Conservation (phyloP, 37 sponge, comb jelly and placozoan species). For the Agelas oroides region DNA sequence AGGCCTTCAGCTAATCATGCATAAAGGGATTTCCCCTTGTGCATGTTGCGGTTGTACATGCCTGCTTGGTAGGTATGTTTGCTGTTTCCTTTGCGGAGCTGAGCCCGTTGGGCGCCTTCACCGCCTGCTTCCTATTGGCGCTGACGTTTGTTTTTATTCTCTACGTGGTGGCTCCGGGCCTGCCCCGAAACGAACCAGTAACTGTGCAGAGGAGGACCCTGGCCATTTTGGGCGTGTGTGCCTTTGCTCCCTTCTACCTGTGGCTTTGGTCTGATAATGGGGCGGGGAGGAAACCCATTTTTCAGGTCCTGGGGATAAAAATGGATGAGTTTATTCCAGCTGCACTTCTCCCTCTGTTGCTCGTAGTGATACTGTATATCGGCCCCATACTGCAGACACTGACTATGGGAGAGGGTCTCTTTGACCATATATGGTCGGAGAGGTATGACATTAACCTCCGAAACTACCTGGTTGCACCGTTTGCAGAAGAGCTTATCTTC, state of each 20-base stretch:
- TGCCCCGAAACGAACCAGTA: constrained; percentile 52
- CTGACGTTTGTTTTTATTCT: constrained; percentile 52
- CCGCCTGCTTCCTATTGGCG: constrained; percentile 42
- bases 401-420: neutral
- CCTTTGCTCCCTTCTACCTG: constrained; percentile 26
- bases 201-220: constrained; percentile 57
- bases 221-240: constrained; percentile 15
- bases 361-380: constrained; percentile 46
- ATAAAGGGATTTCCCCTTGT: too few species aligned
- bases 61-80: too few species aligned
- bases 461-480: constrained; percentile 84
- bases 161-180: constrained; percentile 46
- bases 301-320: constrained; percentile 24
- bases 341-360: constrained; percentile 41
- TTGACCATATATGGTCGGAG: neutral
- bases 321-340: constrained; percentile 33
- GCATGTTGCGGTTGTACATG: too few species aligned
- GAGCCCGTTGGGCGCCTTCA: neutral
- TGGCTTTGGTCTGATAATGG: constrained; percentile 6
- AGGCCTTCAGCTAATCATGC: too few species aligned
- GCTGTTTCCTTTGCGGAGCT: constrained; percentile 24
- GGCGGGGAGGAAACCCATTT: neutral
- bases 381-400: constrained; percentile 62
- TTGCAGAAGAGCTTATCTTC: constrained; percentile 92
- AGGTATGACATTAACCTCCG: constrained; percentile 70